Base-by-base conservation (phyloP, 2,113 vertebrate genomes). In the Ciconia boyciana region DNA sequence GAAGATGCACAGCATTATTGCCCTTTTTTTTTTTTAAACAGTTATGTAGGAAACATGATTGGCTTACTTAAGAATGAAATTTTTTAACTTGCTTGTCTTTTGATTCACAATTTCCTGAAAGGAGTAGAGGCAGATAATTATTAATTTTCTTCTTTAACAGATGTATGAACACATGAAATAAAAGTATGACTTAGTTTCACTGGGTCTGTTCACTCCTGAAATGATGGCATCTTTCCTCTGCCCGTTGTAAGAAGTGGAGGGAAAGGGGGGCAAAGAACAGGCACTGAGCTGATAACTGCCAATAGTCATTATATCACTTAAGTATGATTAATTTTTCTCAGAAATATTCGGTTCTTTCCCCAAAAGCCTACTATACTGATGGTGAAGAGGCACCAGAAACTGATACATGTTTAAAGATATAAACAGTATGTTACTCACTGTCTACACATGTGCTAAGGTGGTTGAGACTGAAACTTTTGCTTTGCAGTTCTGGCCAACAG, bases 351-450 rank as follows among this genome's bases (percentile, higher is more conserved):
- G 66, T 79, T 93, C 58, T 96, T 94, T 5, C 66, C 71, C 93
- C 75, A 44, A 36, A 74, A 85, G 24, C 55, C 58, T 43, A 16
- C 20, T 18, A 9, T 5, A 5, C 49, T 17, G 32, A 25, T 58
- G 10, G 19, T 32, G 68, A 85, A 57, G 65, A 65, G 57, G 76
- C 76, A 36, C 14, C 74, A 87, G 93, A 77, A 95, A 61, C 81
- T 5, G 0, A 8, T 13, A 26, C 29, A 8, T 0, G 34, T 4
- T 11, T 19, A 8, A 49, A 46, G 76, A 34, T 3, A 14, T 2
- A 71, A 55, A 31, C 52, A 72, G 74, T 18, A 18, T 16, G 9
- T 57, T 58, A 26, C 77, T 88, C 75, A 3, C 79, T 72, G 69
- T 65, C 69, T 7, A 4, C 44, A 49, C 5, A 0, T 5, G 49